Evolutionary conservation across 2,888 invertebrate species (phyloP), one percentile per base, ranked within the genome.

Genomic region (Meloe dianella): DNA sequence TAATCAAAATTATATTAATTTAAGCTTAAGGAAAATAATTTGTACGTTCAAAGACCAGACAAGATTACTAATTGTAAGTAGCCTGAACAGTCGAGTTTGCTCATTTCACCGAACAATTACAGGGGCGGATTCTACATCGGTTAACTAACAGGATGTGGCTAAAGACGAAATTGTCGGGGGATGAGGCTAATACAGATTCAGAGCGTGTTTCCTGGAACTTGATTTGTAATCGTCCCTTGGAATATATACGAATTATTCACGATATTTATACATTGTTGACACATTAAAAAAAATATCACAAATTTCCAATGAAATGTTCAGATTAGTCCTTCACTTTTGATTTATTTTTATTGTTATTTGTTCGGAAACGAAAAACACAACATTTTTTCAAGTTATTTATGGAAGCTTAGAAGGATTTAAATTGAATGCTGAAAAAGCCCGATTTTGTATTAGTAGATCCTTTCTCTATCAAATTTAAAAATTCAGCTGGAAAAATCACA

Each of bases 121-220:
- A 20, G 17, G 20, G 47, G 47, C 47, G 20, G 47, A 20, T 47
- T 47, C 47, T 47, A 20, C 47, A 47, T 47, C 9, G 47, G 47
- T 47, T 47, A 47, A 47, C 47, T 20, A 47, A 47, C 20, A 47
- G 47, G 47, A 47, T 47, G 20, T 47, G 47, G 35, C 12, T 35
- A 35, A 14, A 2, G 47, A 22, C 47, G 20, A 47, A 22, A 47
- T 41, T 17, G 38, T 17, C 6, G 47, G 10, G 17, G 47, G 20
- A 22, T 47, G 47, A 47, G 20, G 20, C 47, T 47, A 47, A 47
- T 47, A 47, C 20, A 47, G 47, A 47, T 47, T 47, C 47, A 47
- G 9, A 47, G 20, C 20, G 47, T 47, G 47, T 20, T 47, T 47
- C 47, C 47, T 47, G 9, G 9, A 9, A 22, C 20, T 20, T 22